Evolutionary conservation across 2,888 invertebrate species (phyloP), one percentile per base, ranked within the genome.

Genomic region (Urechis unicinctus): DNA sequence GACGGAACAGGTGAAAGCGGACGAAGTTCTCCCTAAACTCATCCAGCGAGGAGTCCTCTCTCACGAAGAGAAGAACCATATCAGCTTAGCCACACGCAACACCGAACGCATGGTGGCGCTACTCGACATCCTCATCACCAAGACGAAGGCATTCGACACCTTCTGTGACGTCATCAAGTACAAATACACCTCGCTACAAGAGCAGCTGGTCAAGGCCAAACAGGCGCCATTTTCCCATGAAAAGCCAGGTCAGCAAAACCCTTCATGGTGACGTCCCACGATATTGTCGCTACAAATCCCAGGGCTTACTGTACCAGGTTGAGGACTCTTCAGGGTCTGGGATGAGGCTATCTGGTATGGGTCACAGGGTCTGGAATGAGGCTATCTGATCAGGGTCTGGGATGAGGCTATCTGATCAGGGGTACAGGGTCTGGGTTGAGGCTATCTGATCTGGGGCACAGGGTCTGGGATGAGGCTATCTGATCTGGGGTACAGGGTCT

Each of bases 1-100:
- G 44, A 63, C 66, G 5, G 71, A 72, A 45, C 64, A 61, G 29
- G 66, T 74, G 0, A 61, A 65, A 22, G 70, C 69, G 6, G 72
- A 71, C 48, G 71, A 73, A 56, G 66, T 73, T 3, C 56, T 75
- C 3, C 70, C 71, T 52, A 66, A 70, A 43, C 68, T 75, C 26
- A 66, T 72, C 28, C 67, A 71, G 55, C 66, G 66, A 31, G 69
- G 69, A 56, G 62, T 74, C 9, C 61, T 75, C 50, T 70, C 69
- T 44, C 67, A 69, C 52, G 67, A 68, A 9, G 71, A 75, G 42
- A 63, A 71, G 45, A 69, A 69, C 59, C 68, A 42, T 46, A 68
- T 73, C 17, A 58, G 66, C 50, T 48, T 64, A 21, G 57, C 62
- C 17, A 56, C 61, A 31, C 70, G 67, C 52, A 69, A 68, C 50